A percentile compares a stretch with the other conserved stretches of the same genome.
phyloP scores from a whole-genome alignment of 2,888 invertebrate genomes.

The Agrypnus murinus region DNA sequence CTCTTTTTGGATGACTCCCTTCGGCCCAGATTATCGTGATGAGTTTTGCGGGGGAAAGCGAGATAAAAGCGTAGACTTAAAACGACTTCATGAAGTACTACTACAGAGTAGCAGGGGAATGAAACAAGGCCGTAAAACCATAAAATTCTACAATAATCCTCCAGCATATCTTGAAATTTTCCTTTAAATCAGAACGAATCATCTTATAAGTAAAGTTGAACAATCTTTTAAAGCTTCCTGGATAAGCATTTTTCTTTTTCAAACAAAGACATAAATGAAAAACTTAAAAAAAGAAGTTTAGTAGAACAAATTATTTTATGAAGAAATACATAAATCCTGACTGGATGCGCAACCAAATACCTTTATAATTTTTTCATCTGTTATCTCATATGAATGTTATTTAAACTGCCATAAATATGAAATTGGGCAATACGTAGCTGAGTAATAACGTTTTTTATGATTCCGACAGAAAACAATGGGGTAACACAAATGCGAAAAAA shows the following conservation, averaged over 20 bases:
- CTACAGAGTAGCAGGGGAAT: constrained; percentile 24
- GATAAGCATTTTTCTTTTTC: not conserved
- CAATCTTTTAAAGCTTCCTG: not conserved
- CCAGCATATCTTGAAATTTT: constrained; percentile 30
- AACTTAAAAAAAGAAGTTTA: no score
- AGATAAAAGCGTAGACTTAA: constrained; percentile 28
- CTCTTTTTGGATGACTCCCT: constrained; percentile 22
- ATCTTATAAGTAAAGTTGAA: constrained; percentile 7
- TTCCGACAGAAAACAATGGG: no score
- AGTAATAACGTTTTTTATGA: no score
- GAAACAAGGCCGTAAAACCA: constrained; percentile 38
- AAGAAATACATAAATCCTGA: no score
- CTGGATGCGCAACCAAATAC: no score
- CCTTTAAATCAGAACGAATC: constrained; percentile 14
- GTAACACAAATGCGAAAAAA: no score
- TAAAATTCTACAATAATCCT: constrained; percentile 37
- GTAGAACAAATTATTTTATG: no score
- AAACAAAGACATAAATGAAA: no score
- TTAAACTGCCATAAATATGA: no score
- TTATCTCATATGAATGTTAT: no score
- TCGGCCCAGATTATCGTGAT: constrained; percentile 25
- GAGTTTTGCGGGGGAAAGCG: constrained; percentile 21
- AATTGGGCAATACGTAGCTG: no score
- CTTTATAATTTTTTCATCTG: no score
- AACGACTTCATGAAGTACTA: constrained; percentile 37